Evolutionary conservation across 2,113 vertebrate species (phyloP).

Genomic region (Arizona elegans): DNA sequence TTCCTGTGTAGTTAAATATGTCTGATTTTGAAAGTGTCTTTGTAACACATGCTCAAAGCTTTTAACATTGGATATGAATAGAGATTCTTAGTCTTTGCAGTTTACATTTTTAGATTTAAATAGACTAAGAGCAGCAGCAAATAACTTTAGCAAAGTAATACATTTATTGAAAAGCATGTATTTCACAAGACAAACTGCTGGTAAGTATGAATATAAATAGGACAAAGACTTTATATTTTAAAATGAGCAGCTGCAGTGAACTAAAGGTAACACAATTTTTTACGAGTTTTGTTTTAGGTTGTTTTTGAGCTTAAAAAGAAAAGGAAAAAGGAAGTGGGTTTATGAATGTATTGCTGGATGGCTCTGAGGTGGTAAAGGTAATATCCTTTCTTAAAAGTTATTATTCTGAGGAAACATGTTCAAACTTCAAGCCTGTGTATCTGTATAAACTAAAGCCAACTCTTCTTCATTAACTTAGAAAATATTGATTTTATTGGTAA

Average conservation of each 20-base stretch:
- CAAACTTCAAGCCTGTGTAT: background rate
- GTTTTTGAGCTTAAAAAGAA: background rate
- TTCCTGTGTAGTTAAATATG: background rate
- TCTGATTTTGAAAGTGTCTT: background rate
- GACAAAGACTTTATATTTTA: background rate
- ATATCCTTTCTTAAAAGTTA: background rate
- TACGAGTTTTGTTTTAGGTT: background rate
- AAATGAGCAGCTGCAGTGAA: background rate
- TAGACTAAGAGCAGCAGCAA: background rate
- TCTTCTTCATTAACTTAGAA: background rate
- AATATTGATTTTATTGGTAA: background rate
- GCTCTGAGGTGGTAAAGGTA: background rate
- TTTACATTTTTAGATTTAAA: background rate
- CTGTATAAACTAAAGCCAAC: background rate
- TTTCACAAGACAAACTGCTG: background rate
- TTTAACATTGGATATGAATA: background rate
- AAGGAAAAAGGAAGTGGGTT: background rate
- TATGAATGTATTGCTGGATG: background rate
- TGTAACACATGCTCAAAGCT: background rate
- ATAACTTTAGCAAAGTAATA: background rate
- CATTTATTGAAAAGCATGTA: background rate
- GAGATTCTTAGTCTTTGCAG: background rate
- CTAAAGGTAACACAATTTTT: background rate
- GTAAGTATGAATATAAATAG: background rate
- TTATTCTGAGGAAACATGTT: background rate